Conservation (phyloP, 2,888 invertebrate species). For the Leptopilina myrica region DNA sequence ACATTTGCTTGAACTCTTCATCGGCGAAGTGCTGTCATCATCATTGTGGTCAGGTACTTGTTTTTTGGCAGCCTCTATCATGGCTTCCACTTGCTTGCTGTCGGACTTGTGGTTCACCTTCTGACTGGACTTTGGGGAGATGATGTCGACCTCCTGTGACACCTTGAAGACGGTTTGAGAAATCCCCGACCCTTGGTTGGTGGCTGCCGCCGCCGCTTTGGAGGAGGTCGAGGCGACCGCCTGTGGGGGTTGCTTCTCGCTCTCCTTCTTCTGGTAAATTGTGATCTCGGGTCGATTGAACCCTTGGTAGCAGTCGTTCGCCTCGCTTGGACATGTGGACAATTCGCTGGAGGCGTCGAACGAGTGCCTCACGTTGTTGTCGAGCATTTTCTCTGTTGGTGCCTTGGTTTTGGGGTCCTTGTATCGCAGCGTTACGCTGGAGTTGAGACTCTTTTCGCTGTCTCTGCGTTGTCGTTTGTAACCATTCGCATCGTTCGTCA, state of each 20-base stretch:
- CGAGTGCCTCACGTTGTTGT: background rate
- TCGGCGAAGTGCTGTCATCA: background rate
- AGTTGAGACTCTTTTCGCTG: constrained; percentile 9
- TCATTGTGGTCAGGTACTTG: constrained; percentile 22
- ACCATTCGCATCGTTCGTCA: constrained; percentile 26
- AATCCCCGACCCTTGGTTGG: background rate
- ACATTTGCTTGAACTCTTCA: background rate
- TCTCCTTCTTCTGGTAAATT: constrained; percentile 9
- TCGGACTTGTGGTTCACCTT: background rate
- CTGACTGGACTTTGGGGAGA: background rate
- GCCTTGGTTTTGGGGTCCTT: constrained; percentile 20
- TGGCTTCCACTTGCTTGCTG: background rate
- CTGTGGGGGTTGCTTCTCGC: background rate
- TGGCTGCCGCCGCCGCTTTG: background rate
- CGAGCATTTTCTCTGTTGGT: constrained; percentile 28
- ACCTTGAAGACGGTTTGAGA: constrained; percentile 17
- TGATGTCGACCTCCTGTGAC: constrained; percentile 29
- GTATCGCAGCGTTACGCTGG: constrained; percentile 13
- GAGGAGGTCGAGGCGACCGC: background rate
- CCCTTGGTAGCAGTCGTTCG: background rate
- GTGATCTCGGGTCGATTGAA: constrained; percentile 8
- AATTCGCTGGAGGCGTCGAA: background rate
- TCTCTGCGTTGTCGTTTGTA: constrained; percentile 23
- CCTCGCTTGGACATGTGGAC: background rate
- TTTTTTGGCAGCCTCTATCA: constrained; percentile 6